Evolutionary conservation across 2,797 vertebrate genomes (phyloP).

Genomic region (Tadarida brasiliensis): DNA sequence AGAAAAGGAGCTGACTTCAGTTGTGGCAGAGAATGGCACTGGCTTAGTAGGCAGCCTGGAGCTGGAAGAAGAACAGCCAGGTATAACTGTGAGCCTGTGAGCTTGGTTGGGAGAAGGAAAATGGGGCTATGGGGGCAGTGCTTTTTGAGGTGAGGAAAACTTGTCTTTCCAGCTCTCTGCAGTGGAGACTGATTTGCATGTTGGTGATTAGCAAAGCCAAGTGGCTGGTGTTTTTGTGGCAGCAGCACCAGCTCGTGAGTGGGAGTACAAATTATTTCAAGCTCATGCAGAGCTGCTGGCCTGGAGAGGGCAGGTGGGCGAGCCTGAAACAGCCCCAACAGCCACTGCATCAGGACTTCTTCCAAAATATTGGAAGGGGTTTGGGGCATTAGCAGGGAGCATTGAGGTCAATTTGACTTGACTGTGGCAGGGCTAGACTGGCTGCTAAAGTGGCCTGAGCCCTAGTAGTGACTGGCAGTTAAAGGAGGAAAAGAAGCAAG

Average conservation of each 20-base stretch:
- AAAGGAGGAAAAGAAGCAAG: neutral
- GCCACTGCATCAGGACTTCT: constrained; percentile 50
- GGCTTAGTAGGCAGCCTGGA: constrained; percentile 87
- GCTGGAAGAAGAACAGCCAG: constrained; percentile 87
- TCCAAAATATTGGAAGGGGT: constrained; percentile 38
- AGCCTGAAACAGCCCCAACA: constrained; percentile 73
- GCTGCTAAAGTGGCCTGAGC: constrained; percentile 9
- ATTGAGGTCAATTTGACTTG: constrained; percentile 34
- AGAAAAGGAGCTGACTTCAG: constrained; percentile 82
- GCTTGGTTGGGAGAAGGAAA: constrained; percentile 60
- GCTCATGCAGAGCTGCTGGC: constrained; percentile 80
- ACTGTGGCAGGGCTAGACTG: neutral
- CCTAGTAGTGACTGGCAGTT: neutral
- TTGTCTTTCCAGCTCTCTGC: constrained; percentile 82
- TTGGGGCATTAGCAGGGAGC: neutral
- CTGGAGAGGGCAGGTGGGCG: constrained; percentile 82
- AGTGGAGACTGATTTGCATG: constrained; percentile 82
- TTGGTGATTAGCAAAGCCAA: constrained; percentile 83
- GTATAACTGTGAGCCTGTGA: constrained; percentile 79
- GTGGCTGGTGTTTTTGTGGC: constrained; percentile 81
- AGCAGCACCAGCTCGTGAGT: constrained; percentile 79
- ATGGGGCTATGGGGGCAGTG: neutral
- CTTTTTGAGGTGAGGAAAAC: constrained; percentile 79
- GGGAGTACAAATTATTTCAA: constrained; percentile 82
- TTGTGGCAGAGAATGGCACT: constrained; percentile 82